Conservation (phyloP, 2,888 invertebrate species). For the Brachycybe producta region DNA sequence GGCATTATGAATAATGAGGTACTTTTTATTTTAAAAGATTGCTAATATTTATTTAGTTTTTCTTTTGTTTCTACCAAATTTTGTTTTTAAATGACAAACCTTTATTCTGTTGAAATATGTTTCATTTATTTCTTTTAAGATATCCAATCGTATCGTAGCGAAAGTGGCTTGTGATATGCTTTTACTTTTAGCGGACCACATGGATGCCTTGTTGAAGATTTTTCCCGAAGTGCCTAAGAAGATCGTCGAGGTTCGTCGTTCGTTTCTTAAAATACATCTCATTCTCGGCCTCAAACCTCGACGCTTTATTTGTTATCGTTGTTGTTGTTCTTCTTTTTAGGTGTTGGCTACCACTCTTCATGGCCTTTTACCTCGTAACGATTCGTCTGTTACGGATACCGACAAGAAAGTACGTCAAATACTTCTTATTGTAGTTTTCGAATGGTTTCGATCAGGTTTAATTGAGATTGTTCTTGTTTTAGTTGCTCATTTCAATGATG, state of each 20-base stretch:
- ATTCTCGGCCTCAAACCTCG: no score
- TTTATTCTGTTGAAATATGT: background rate
- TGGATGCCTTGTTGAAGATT: slow-evolving; percentile 51
- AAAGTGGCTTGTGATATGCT: slow-evolving; percentile 73
- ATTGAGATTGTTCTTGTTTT: slow-evolving; percentile 1
- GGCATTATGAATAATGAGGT: slow-evolving; percentile 17
- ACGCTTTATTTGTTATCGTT: background rate
- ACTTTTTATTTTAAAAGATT: background rate
- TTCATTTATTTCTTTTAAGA: slow-evolving; percentile 41
- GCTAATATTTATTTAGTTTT: background rate
- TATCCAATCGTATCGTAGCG: slow-evolving; percentile 64
- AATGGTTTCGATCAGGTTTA: background rate
- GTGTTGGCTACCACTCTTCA: slow-evolving; percentile 41
- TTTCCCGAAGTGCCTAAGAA: slow-evolving; percentile 60
- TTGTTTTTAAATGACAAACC: no score
- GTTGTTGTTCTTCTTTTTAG: slow-evolving; percentile 27
- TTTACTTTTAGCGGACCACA: slow-evolving; percentile 63
- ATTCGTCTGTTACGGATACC: slow-evolving; percentile 41
- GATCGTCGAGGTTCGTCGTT: slow-evolving; percentile 41
- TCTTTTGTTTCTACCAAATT: background rate
- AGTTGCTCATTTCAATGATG: slow-evolving; percentile 54
- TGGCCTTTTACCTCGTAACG: slow-evolving; percentile 35
- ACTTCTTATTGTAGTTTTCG: slow-evolving; percentile 2
- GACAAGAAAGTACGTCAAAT: slow-evolving; percentile 40
- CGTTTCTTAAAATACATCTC: background rate